Evolutionary conservation across 2,113 vertebrate species (phyloP).

Genomic region (Pedionomus torquatus): DNA sequence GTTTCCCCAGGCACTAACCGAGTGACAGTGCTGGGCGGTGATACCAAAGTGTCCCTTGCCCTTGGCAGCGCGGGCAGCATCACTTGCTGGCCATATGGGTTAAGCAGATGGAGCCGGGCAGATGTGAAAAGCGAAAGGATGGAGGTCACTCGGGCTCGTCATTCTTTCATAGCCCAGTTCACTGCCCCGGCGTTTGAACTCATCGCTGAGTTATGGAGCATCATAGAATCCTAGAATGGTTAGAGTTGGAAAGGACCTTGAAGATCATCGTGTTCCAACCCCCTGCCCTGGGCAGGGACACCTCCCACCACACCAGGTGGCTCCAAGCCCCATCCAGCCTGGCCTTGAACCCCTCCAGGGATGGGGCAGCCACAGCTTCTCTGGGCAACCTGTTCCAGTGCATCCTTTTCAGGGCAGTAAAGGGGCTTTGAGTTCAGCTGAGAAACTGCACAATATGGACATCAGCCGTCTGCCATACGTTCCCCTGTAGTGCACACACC

Average conservation of each 20-base stretch:
- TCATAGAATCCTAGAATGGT: too few species aligned
- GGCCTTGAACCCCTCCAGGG: too few species aligned
- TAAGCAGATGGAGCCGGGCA: background rate
- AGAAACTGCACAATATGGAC: background rate
- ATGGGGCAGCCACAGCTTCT: too few species aligned
- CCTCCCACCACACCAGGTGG: too few species aligned
- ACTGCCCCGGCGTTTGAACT: background rate
- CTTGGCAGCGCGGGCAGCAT: background rate
- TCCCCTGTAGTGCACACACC: background rate
- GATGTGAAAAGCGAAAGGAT: background rate
- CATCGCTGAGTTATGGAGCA: background rate
- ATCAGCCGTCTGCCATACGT: background rate
- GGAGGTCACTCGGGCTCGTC: background rate
- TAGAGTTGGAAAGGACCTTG: too few species aligned
- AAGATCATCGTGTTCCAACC: too few species aligned
- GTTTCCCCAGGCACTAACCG: background rate
- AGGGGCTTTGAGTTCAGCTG: background rate
- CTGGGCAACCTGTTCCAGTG: too few species aligned
- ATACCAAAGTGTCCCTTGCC: background rate
- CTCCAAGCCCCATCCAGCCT: too few species aligned
- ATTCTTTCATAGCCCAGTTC: background rate
- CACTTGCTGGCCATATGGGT: fast-evolving
- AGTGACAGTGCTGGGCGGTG: fast-evolving
- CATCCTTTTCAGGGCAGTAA: background rate
- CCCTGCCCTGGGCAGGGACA: too few species aligned